A percentile compares a stretch with the other conserved stretches of the same genome.
These are phyloP conservation scores for Drosophila parabipectinata DNA, from an alignment of 1,140 invertebrate species.

Conservation along the genomic window DNA sequence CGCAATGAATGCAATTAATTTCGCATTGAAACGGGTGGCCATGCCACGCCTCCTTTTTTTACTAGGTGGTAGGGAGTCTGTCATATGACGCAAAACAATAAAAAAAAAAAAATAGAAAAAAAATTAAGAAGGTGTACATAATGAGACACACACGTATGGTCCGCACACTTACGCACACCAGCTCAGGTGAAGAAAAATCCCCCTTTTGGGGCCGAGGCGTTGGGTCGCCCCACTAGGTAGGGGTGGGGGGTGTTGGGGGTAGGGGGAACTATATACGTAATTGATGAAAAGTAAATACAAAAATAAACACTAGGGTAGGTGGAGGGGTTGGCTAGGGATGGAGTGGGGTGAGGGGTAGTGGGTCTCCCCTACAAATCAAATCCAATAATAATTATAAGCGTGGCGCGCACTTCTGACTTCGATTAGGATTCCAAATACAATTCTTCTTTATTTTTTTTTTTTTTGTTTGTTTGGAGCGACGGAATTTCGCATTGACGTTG, in stretches of 20 bases:
- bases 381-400: constrained; percentile 72
- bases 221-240: neutral
- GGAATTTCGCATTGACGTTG: constrained; percentile 57
- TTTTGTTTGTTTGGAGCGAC: constrained; percentile 44
- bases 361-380: constrained; percentile 37
- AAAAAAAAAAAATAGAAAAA: constrained; percentile 3
- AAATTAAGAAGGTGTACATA: constrained; percentile 34
- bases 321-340: neutral
- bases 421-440: constrained; percentile 11
- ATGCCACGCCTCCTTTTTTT: constrained; percentile 20
- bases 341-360: neutral
- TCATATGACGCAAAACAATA: constrained; percentile 28
- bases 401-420: constrained; percentile 47
- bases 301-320: constrained; percentile 9
- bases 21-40: constrained; percentile 27
- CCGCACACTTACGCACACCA: constrained; percentile 12
- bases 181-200: constrained; percentile 27
- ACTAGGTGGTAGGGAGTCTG: neutral
- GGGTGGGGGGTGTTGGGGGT: neutral
- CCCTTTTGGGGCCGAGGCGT: constrained; percentile 4
- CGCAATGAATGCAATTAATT: constrained; percentile 52
- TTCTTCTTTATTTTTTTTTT: no score
- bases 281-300: constrained; percentile 48
- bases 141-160: constrained; percentile 30
- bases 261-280: constrained; percentile 17